A percentile compares a stretch with the other conserved stretches of the same genome.
phyloP scores from a whole-genome alignment of 2,888 invertebrate genomes.

The Polydrusus cervinus region DNA sequence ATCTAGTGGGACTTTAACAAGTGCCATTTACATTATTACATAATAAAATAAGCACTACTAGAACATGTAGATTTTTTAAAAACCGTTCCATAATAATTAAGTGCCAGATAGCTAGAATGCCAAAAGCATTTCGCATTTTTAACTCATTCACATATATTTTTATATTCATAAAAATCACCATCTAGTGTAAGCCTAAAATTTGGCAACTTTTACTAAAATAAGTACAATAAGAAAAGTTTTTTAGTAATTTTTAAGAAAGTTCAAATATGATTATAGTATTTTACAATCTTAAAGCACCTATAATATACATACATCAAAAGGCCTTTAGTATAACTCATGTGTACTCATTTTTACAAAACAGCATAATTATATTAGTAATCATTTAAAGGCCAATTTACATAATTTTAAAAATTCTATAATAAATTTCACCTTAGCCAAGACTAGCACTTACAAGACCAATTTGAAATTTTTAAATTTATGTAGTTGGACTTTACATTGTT shows the following conservation, averaged over 20 bases:
- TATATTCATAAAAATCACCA: slow-evolving; percentile 22
- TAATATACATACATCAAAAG: slow-evolving; percentile 4
- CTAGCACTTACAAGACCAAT: slow-evolving; percentile 14
- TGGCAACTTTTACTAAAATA: slow-evolving; percentile 15
- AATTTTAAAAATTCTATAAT: slow-evolving; percentile 1
- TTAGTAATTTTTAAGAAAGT: slow-evolving; percentile 30
- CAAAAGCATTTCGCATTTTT: slow-evolving; percentile 24
- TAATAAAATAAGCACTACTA: neutral
- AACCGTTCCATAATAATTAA: slow-evolving; percentile 11
- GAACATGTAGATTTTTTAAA: slow-evolving; percentile 10
- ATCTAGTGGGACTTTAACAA: slow-evolving; percentile 16
- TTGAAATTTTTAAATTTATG: slow-evolving; percentile 4
- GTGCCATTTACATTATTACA: slow-evolving; percentile 9
- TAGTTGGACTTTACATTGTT: neutral
- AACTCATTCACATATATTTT: slow-evolving; percentile 25
- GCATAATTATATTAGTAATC: neutral
- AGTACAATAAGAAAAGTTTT: slow-evolving; percentile 20
- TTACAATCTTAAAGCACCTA: slow-evolving; percentile 1
- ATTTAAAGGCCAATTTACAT: neutral
- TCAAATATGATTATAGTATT: slow-evolving; percentile 35
- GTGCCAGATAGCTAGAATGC: slow-evolving; percentile 35
- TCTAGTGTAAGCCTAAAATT: slow-evolving; percentile 14
- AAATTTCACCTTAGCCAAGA: slow-evolving; percentile 15
- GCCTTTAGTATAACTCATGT: slow-evolving; percentile 7
- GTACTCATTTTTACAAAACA: neutral